These are phyloP conservation scores for Nerophis lumbriciformis DNA, from an alignment of 2,113 vertebrate genomes.

Conservation along the genomic window DNA sequence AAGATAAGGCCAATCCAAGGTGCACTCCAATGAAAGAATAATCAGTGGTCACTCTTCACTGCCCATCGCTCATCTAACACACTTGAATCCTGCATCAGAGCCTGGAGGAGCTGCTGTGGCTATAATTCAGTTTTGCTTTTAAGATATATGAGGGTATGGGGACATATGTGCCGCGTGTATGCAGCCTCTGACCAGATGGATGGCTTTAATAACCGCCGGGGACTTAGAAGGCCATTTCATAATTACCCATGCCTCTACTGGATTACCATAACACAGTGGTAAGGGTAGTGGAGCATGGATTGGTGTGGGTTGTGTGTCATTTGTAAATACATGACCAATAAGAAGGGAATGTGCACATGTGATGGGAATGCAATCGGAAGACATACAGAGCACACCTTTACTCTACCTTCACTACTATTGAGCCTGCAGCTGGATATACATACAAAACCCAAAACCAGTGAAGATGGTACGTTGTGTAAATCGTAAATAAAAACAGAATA, in stretches of 20 bases:
- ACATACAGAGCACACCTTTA: not conserved
- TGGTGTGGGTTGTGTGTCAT: slow-evolving; percentile 30
- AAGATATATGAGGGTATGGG: slow-evolving; percentile 34
- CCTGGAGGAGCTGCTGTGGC: slow-evolving; percentile 32
- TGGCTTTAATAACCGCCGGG: slow-evolving; percentile 51
- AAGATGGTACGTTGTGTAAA: too few relatives aligned
- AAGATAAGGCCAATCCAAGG: slow-evolving; percentile 35
- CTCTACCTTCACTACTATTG: not conserved
- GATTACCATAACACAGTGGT: slow-evolving; percentile 25
- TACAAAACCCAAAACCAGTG: too few relatives aligned
- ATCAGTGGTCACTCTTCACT: slow-evolving; percentile 26
- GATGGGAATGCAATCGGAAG: not conserved
- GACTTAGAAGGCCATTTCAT: slow-evolving; percentile 66
- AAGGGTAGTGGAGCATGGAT: slow-evolving; percentile 29
- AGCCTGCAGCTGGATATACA: too few relatives aligned
- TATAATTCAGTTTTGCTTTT: slow-evolving; percentile 57
- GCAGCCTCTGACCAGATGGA: slow-evolving; percentile 44
- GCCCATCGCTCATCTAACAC: slow-evolving; percentile 20
- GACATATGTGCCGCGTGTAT: slow-evolving; percentile 40
- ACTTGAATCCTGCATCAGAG: slow-evolving; percentile 35
- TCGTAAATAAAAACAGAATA: too few relatives aligned
- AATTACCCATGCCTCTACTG: slow-evolving; percentile 60
- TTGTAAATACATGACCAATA: slow-evolving; percentile 23
- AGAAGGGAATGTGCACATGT: slow-evolving; percentile 6
- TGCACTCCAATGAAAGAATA: slow-evolving; percentile 38